Base-by-base conservation (phyloP, 2,113 vertebrate genomes). In the Marmota monax region DNA sequence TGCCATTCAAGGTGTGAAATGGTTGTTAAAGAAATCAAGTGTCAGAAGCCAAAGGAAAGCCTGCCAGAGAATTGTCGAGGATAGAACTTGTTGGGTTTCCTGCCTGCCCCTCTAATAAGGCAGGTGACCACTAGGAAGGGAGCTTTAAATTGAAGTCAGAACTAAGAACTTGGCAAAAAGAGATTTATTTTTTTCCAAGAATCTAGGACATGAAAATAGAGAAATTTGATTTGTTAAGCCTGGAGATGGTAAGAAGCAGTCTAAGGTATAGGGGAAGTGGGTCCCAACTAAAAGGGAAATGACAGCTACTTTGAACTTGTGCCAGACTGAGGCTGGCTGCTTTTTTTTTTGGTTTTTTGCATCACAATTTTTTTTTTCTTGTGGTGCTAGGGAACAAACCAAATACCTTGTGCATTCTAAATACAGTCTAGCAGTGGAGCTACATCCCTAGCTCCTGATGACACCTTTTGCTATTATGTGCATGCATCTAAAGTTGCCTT, bases 131-230 rank as follows among this genome's bases (percentile, higher is more conserved):
- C 51, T 11, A 18, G 29, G 39, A 94, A 10, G 42, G 37, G 53
- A 70, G n/a, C 69, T 85, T 80, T 45, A 45, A 39, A 39, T 37
- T 51, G 53, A 91, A 90, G 61, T 86, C 37, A 53, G 80, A 96
- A 78, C 18, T 25, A 42, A 90, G 69, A 92, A 72, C 23, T 84
- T 58, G 65, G 56, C 79, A 79, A 67, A 58, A 92, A 39, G 48
- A 94, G 51, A n/a, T 70, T 80, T 51, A 23, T 58, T 85, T 78
- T 51, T 63, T 37, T 32, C 10, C 39, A 45, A 67, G 73, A 92
- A 53, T 94, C 61, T 53, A 90, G 85, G 56, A 80, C 29, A 14
- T 34, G n/a, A 20, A 72, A 74, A 69, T 74, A 93, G 84, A 95
- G 39, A 91, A 85, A 22, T 89, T 27, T 67, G 29, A 39, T 39